These are phyloP conservation scores for Fregetta grallaria DNA, from an alignment of 2,113 vertebrate species.

Conservation along the genomic window DNA sequence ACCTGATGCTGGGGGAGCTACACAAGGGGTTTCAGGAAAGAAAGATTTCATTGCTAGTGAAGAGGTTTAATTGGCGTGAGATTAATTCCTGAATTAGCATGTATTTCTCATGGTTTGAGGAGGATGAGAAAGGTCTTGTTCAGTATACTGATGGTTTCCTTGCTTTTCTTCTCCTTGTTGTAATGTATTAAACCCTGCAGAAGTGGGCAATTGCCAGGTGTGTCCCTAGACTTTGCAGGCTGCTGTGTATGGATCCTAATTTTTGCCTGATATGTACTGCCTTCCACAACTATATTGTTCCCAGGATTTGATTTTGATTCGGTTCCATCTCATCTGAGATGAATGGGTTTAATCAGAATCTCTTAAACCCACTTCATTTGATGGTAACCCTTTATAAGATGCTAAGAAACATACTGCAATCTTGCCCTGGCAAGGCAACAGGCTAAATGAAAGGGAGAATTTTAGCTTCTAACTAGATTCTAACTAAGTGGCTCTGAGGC, in stretches of 20 bases:
- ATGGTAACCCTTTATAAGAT: background rate
- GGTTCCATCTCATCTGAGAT: background rate
- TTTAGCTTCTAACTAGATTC: conserved; percentile 2
- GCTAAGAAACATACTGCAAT: background rate
- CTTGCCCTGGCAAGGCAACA: background rate
- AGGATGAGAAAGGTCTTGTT: background rate
- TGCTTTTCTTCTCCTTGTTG: background rate
- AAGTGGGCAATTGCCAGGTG: background rate
- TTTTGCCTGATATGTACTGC: background rate
- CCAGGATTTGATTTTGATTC: background rate
- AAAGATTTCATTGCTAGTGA: background rate
- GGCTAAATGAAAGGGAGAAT: background rate
- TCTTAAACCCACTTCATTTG: background rate
- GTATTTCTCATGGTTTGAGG: background rate
- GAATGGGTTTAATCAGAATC: conserved; percentile 30
- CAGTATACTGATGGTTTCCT: background rate
- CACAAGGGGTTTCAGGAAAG: background rate
- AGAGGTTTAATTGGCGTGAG: background rate
- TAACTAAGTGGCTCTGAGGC: background rate
- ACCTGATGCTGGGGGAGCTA: background rate
- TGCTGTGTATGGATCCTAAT: background rate
- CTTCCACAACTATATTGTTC: background rate
- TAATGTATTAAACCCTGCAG: background rate
- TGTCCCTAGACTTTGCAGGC: background rate
- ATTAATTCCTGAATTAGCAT: background rate